These are phyloP conservation scores for Psylliodes chrysocephalus DNA, from an alignment of 2,888 invertebrate species.

Conservation along the genomic window DNA sequence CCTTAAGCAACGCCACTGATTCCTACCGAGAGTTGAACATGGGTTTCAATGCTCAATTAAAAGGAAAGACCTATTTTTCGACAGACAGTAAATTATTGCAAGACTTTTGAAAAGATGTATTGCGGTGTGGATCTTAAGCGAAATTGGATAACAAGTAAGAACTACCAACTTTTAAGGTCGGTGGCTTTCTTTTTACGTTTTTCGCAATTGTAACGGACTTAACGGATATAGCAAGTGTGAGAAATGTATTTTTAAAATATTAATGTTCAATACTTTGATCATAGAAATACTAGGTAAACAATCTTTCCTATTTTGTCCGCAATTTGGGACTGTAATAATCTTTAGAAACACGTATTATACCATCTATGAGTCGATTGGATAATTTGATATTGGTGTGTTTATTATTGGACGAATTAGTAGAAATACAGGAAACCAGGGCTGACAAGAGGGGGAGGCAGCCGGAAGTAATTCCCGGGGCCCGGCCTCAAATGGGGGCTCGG, in stretches of 20 bases:
- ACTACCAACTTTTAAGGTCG: constrained; percentile 28
- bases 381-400: no score
- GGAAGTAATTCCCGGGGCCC: no score
- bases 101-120: constrained; percentile 47
- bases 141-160: constrained; percentile 45
- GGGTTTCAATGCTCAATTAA: constrained; percentile 48
- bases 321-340: no score
- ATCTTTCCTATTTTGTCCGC: no score
- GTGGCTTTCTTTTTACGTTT: constrained; percentile 1
- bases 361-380: no score
- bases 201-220: constrained; percentile 6
- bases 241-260: not conserved
- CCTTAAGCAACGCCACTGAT: constrained; percentile 19
- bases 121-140: constrained; percentile 43
- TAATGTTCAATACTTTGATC: no score
- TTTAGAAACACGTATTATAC: no score
- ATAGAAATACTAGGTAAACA: no score
- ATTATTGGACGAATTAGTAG: no score
- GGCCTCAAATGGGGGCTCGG: no score
- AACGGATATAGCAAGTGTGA: not conserved
- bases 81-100: constrained; percentile 48
- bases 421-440: no score
- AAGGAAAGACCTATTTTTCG: constrained; percentile 49
- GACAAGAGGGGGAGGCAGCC: no score
- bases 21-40: constrained; percentile 33